Conservation (phyloP, 2,888 invertebrate genomes). For the Chrysolina americana region DNA sequence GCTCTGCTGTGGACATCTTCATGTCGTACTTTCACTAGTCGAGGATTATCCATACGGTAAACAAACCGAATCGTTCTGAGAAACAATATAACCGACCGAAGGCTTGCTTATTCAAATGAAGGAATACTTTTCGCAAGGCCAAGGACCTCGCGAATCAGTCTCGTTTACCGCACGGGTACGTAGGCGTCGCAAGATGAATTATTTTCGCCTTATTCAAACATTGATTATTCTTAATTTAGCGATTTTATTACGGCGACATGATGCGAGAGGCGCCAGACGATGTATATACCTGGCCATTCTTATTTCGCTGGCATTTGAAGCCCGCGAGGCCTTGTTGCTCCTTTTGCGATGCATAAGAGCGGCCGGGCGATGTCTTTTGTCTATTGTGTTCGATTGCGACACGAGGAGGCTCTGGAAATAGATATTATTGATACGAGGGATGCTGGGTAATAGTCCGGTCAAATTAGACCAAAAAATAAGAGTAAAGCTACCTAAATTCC, state of each 20-base stretch:
- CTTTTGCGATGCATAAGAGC: background rate
- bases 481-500: no score
- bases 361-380: slow-evolving; percentile 12
- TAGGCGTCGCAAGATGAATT: slow-evolving; percentile 11
- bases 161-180: slow-evolving; percentile 4
- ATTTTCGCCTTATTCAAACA: slow-evolving; percentile 18
- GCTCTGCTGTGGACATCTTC: background rate
- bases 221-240: slow-evolving; percentile 32
- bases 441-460: no score
- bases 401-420: slow-evolving; percentile 2
- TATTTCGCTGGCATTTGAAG: slow-evolving; percentile 26
- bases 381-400: slow-evolving; percentile 15
- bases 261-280: slow-evolving; percentile 29
- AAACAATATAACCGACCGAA: background rate
- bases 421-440: background rate
- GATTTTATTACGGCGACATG: slow-evolving; percentile 18
- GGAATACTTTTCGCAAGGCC: slow-evolving; percentile 17
- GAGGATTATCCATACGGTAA: slow-evolving; percentile 9
- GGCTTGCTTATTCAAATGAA: slow-evolving; percentile 23
- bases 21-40: slow-evolving; percentile 9
- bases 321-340: slow-evolving; percentile 14
- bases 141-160: slow-evolving; percentile 18
- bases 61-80: slow-evolving; percentile 7
- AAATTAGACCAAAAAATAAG: no score
- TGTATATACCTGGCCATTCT: slow-evolving; percentile 18